Percentiles rank a stretch among this genome's conserved stretches.
phyloP scores from a whole-genome alignment of 1,140 invertebrate species.

The Eupeodes corollae region DNA sequence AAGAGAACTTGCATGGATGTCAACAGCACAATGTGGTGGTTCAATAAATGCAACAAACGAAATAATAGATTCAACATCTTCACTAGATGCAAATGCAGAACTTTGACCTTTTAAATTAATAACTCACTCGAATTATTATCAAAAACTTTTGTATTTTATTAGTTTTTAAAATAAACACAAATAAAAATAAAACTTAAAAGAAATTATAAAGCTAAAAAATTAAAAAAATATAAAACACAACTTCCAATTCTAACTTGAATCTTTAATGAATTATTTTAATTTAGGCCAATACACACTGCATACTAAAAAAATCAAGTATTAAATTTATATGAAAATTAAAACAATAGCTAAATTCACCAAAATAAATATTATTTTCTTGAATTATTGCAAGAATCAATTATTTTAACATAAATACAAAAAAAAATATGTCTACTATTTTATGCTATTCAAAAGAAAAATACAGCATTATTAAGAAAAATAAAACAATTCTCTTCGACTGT shows the following conservation, averaged over 20 bases:
- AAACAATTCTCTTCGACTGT: constrained; percentile 30
- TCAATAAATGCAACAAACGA: constrained; percentile 20
- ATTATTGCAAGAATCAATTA: not conserved
- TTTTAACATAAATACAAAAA: not conserved
- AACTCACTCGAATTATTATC: not conserved
- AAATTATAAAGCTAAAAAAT: not conserved
- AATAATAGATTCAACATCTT: constrained; percentile 6
- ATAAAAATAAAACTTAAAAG: not conserved
- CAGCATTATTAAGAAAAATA: not conserved
- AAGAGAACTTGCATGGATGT: constrained; percentile 47
- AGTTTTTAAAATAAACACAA: not conserved
- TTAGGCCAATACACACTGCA: not conserved
- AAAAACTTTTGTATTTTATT: not conserved
- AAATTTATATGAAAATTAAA: no score
- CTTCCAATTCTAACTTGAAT: not conserved
- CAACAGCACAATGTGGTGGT: constrained; percentile 24
- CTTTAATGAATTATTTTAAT: not conserved
- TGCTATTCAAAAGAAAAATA: not conserved
- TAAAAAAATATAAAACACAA: not conserved
- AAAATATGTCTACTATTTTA: not conserved
- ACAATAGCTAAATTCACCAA: not conserved
- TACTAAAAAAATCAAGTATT: not conserved
- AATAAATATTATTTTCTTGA: not conserved
- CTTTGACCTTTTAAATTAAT: constrained; percentile 28
- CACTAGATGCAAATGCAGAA: constrained; percentile 14